These are phyloP conservation scores for Chydorus sphaericus DNA, from an alignment of 2,888 invertebrate species.

Conservation along the genomic window DNA sequence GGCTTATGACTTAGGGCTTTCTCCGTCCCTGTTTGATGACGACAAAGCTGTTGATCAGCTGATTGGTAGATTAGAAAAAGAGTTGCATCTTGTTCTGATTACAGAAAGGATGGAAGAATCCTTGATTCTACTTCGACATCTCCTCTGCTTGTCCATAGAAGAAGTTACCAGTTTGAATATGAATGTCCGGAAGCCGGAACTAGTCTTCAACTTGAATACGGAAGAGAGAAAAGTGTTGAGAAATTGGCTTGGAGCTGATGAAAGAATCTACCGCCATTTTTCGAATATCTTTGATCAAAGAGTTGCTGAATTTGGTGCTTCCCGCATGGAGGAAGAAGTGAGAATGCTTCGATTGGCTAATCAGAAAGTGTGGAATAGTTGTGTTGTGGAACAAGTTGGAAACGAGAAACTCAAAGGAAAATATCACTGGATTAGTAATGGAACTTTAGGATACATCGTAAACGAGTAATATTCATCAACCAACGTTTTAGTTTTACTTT, in stretches of 20 bases:
- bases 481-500: too few relatives aligned
- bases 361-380: background rate
- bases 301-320: background rate
- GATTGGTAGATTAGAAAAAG: conserved; percentile 20
- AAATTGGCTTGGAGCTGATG: conserved; percentile 21
- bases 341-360: background rate
- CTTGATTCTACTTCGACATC: conserved; percentile 23
- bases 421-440: background rate
- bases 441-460: background rate
- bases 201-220: conserved; percentile 17
- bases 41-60: too few relatives aligned
- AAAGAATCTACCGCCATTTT: conserved; percentile 21
- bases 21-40: conserved; percentile 18
- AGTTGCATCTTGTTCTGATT: conserved; percentile 26
- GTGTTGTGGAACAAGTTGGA: background rate
- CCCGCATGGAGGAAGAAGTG: background rate
- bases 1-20: conserved; percentile 25
- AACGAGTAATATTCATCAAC: background rate
- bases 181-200: conserved; percentile 21
- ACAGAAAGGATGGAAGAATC: conserved; percentile 26
- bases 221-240: conserved; percentile 18
- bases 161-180: background rate
- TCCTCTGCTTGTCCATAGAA: conserved; percentile 24
- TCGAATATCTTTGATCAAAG: conserved; percentile 16
- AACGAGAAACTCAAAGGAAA: background rate